Evolutionary conservation across 2,888 invertebrate species (phyloP).

Genomic region (Aspidapion aeneum): DNA sequence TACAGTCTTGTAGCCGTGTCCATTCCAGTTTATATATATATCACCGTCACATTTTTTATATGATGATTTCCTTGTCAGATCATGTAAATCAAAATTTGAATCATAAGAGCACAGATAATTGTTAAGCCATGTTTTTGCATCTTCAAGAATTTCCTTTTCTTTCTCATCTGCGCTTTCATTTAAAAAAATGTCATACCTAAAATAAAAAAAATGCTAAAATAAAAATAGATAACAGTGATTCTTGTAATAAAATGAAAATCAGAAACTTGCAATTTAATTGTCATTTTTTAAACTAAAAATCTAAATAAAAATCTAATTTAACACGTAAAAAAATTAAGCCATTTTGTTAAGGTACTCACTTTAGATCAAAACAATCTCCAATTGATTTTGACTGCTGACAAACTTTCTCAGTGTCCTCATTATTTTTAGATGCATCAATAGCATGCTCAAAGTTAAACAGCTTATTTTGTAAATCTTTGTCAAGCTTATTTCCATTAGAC

Average conservation of each 20-base stretch:
- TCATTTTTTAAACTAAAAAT: too few species aligned
- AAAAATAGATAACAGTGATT: too few species aligned
- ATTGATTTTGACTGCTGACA: conserved; percentile 18
- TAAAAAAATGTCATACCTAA: conserved; percentile 1
- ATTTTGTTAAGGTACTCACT: conserved; percentile 20
- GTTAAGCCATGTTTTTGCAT: conserved; percentile 12
- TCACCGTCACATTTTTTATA: conserved; percentile 62
- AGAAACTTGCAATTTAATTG: too few species aligned
- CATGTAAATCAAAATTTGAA: conserved; percentile 31
- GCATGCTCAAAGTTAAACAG: conserved; percentile 17
- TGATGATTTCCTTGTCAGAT: conserved; percentile 63
- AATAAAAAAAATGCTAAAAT: too few species aligned
- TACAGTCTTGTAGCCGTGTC: conserved; percentile 62
- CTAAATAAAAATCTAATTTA: too few species aligned
- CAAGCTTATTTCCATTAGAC: conserved; percentile 22
- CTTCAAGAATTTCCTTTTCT: conserved; percentile 15
- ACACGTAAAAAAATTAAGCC: conserved; percentile 15
- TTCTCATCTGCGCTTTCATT: background rate
- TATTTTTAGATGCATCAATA: conserved; percentile 21
- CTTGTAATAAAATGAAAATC: too few species aligned
- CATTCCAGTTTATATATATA: conserved; percentile 65
- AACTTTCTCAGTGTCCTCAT: background rate
- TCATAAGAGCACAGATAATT: conserved; percentile 9
- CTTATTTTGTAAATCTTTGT: conserved; percentile 11
- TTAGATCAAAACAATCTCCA: conserved; percentile 26